Evolutionary conservation across 2,888 invertebrate genomes (phyloP).

Genomic region (Metacarcinus magister): DNA sequence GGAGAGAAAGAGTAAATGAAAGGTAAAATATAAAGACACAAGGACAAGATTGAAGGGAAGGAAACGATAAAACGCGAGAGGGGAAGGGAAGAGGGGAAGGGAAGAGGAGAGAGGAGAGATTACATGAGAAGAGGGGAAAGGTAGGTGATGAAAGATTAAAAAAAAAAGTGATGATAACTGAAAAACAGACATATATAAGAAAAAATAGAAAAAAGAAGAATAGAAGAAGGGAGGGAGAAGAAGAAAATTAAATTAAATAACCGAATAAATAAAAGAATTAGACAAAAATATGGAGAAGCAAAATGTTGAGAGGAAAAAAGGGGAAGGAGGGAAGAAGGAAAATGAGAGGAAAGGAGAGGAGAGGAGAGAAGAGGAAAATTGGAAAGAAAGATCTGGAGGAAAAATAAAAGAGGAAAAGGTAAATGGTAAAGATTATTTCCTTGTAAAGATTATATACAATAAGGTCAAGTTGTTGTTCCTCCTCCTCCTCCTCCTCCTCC

Average conservation of each 20-base stretch:
- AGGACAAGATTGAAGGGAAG: not conserved
- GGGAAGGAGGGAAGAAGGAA: not conserved
- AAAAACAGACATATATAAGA: not conserved
- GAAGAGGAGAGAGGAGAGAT: conserved; percentile 17
- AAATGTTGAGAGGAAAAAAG: not conserved
- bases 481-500: no score
- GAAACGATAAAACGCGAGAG: not conserved
- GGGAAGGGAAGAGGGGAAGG: conserved; percentile 29
- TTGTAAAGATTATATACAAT: not conserved
- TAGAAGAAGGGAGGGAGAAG: not conserved
- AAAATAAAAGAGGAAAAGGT: not conserved
- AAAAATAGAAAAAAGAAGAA: not conserved
- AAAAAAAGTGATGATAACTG: not conserved
- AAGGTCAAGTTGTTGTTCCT: no score
- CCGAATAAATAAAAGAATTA: not conserved
- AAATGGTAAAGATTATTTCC: not conserved
- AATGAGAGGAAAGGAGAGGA: no score
- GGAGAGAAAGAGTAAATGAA: not conserved
- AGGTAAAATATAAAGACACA: not conserved
- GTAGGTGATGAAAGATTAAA: conserved; percentile 40
- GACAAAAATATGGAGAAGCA: not conserved
- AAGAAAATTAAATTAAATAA: no score
- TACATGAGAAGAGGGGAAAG: conserved; percentile 53
- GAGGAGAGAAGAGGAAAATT: not conserved
- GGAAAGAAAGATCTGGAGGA: not conserved